These are phyloP conservation scores for Leucoptera coffeella DNA, from an alignment of 2,888 invertebrate species.

Conservation along the genomic window DNA sequence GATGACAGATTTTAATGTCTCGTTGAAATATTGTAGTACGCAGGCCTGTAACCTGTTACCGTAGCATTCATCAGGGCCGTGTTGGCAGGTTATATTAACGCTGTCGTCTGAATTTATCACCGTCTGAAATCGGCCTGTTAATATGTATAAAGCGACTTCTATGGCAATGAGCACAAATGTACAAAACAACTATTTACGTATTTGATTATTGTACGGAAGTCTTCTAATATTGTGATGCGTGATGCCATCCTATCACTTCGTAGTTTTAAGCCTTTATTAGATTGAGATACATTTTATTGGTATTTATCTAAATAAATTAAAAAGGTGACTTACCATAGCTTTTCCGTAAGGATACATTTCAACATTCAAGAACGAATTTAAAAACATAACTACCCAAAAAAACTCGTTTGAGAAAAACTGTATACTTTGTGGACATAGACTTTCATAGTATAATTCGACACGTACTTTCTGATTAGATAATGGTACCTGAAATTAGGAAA, in stretches of 20 bases:
- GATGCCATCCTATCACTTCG: no score
- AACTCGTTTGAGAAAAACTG: slow-evolving; percentile 62
- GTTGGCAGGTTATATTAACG: slow-evolving; percentile 69
- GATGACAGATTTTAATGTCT: slow-evolving; percentile 43
- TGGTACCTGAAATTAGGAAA: no score
- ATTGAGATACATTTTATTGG: no score
- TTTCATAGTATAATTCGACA: slow-evolving; percentile 61
- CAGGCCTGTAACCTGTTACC: slow-evolving; percentile 70
- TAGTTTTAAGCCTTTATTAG: no score
- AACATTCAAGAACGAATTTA: slow-evolving; percentile 53
- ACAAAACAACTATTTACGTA: no score
- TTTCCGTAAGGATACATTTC: slow-evolving; percentile 75
- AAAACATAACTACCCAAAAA: slow-evolving; percentile 49
- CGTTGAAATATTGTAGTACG: slow-evolving; percentile 31
- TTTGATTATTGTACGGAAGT: no score
- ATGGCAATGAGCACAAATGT: no score
- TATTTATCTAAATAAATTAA: no score
- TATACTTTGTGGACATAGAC: slow-evolving; percentile 69
- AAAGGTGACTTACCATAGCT: slow-evolving; percentile 66
- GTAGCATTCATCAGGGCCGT: slow-evolving; percentile 58
- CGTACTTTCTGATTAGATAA: slow-evolving; percentile 10
- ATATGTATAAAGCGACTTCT: no score
- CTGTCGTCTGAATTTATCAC: no score
- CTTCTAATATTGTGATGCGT: no score
- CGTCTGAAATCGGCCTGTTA: no score